Conservation (phyloP, 2,113 vertebrate genomes). For the Percopsis transmontana region DNA sequence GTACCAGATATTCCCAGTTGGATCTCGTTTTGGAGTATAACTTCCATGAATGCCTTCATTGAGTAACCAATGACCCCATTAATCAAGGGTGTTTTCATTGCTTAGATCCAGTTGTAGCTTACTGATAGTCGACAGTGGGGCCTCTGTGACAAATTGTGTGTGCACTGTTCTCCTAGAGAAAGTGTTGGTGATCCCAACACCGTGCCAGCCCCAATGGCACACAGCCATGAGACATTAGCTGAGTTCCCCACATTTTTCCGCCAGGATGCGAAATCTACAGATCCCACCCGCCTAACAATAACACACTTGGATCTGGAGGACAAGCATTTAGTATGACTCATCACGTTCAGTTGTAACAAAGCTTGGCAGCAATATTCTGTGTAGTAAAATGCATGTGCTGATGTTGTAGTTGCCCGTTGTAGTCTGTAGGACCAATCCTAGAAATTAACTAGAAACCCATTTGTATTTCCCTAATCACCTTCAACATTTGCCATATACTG, state of each 20-base stretch:
- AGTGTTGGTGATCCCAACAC: slow-evolving; percentile 23
- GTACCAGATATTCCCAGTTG: neutral
- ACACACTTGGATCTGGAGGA: slow-evolving; percentile 19
- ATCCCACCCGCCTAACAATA: slow-evolving; percentile 29
- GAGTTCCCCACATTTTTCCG: slow-evolving; percentile 40
- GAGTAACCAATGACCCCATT: slow-evolving; percentile 34
- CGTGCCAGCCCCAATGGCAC: slow-evolving; percentile 35
- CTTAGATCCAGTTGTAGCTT: slow-evolving; percentile 33
- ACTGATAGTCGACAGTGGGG: slow-evolving; percentile 27
- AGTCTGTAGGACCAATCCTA: too few species aligned
- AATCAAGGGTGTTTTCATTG: slow-evolving; percentile 43
- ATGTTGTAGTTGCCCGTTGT: too few species aligned
- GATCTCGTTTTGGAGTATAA: slow-evolving; percentile 29
- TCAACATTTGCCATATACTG: too few species aligned
- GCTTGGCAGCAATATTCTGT: too few species aligned
- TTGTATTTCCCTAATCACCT: too few species aligned
- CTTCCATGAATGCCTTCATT: slow-evolving; percentile 41
- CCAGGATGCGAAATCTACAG: slow-evolving; percentile 32
- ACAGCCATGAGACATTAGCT: slow-evolving; percentile 44
- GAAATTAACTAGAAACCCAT: too few species aligned
- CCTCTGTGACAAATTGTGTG: slow-evolving; percentile 45
- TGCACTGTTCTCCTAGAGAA: slow-evolving; percentile 18
- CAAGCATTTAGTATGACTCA: slow-evolving; percentile 41
- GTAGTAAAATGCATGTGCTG: too few species aligned
- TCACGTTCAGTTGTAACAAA: slow-evolving; percentile 10